Base-by-base conservation (phyloP, 2,797 vertebrate genomes). In the Scolopax bukidnonensis region DNA sequence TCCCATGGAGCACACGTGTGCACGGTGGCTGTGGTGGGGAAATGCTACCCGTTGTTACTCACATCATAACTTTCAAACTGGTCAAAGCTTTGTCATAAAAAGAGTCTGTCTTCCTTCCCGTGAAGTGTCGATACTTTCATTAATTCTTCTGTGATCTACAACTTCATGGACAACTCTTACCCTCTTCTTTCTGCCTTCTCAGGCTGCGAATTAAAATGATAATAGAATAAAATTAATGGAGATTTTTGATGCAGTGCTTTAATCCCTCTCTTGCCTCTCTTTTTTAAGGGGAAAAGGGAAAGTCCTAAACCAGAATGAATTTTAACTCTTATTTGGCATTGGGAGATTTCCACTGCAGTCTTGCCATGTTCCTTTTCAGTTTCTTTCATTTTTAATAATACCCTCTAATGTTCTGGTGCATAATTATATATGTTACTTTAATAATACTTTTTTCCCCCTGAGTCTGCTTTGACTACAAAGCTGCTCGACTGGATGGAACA, bases 361-460 rank as follows among this genome's bases (percentile, higher is more conserved):
- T 73, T 6, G 3, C 25, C 14, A 3, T 71, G 47, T 64, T 92
- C 14, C 21, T 90, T 73, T 69, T 53, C 43, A 63, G 21, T 51
- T 89, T 81, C 65, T 89, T 94, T 91, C 16, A 33, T 63, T 93
- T 81, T 75, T 79, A 59, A 88, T 63, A 16, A 84, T 74, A 54
- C 16, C 12, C 11, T 64, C 27, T 69, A 51, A 50, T 48, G 75
- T 83, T 95, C 48, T 70, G 47, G 75, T 70, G 80, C 57, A 38
- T 79, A 78, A 88, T 95, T 87, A 77, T 53, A 60, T 65, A 57
- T 2, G 3, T 83, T 56, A 47, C 50, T 85, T 71, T 89, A 76
- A 57, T 69, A 89, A 65, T 63, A 21, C 4, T 56, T 78, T 78
- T 77, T 70, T 56, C 1, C 16, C 18, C 8, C 13, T 16, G 25